Evolutionary conservation across 2,113 vertebrate species (phyloP), one percentile per base, ranked within the genome.

Genomic region (Solea solea): DNA sequence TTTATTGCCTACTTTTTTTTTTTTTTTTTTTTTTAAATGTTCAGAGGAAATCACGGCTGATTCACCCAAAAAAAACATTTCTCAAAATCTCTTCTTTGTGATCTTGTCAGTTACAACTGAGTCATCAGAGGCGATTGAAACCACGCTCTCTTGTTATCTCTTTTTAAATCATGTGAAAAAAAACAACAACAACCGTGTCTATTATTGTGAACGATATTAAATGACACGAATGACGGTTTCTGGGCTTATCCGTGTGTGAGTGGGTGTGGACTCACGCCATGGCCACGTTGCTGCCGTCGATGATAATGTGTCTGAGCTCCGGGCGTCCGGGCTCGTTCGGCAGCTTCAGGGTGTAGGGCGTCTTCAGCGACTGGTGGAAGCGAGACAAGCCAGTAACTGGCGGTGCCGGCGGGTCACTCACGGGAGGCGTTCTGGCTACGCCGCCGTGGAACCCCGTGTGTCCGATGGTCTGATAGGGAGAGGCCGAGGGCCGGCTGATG

Each of bases 281-380:
- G 0, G 97, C 97, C 76, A 99, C 96, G 44, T 99, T 99, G 92
- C 97, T 99, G 73, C 97, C 98, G 21, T 99, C 97, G 56, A 99
- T 98, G 80, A 99, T 95, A 21, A 99, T 90, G 68, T 98, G 96
- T 28, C 96, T 93, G 67, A 99, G 92, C 42, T 95, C 91, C 0
- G 67, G 86, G 44, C 83, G 91, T 13, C 98, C 98, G 0, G 95
- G 95, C 73, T 97, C 95, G 5, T 97, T 97, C 45, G 95, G 96
- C 84, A 99, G 87, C 62, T 95, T 95, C 88, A 99, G 89, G 14
- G 81, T 93, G 90, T 96, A 99, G 0, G 95, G 95, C 1, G 91
- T 95, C 91, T 91, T 95, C 74, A 98, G 90, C 0, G 95, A 96
- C 56, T 98, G 95, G 45, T 96, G 92, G 82, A 99, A 99, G 15